Conservation (phyloP, 2,113 vertebrate species). For the Steatornis caripensis region DNA sequence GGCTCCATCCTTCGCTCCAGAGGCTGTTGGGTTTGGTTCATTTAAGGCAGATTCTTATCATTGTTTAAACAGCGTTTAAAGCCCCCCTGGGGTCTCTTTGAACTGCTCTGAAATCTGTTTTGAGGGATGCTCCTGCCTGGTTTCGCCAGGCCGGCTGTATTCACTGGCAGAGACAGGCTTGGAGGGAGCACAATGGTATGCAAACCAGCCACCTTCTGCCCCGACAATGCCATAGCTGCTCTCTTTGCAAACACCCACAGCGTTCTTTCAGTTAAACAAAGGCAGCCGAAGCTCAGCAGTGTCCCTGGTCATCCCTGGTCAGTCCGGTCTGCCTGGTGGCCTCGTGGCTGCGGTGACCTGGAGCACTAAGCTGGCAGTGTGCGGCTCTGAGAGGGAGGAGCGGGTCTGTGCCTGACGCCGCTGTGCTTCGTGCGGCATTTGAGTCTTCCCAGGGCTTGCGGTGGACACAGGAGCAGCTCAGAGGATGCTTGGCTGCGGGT, state of each 20-base stretch:
- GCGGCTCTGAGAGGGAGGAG: neutral
- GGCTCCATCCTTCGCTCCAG: neutral
- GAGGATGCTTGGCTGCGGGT: neutral
- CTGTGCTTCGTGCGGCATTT: fast-evolving
- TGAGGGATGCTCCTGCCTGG: neutral
- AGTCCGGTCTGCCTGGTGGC: neutral
- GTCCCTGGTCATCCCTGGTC: neutral
- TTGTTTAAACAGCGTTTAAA: conserved; percentile 6
- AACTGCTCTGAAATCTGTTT: neutral
- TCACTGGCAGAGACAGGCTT: neutral
- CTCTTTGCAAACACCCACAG: neutral
- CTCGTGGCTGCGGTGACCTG: fast-evolving
- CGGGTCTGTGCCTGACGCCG: fast-evolving
- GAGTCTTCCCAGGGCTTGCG: neutral
- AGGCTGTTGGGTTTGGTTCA: neutral
- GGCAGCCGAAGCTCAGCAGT: neutral
- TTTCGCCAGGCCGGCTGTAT: neutral
- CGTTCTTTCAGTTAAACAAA: neutral
- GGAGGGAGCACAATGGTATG: fast-evolving
- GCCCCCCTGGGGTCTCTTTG: neutral
- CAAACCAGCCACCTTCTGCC: neutral
- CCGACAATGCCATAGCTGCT: neutral
- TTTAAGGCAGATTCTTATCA: neutral
- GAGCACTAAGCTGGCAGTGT: neutral
- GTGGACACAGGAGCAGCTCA: neutral